Percentiles rank a stretch among this genome's conserved stretches.
Evolutionary conservation across 2,797 vertebrate species (phyloP).

Genomic region (Emydoidea blandingii): DNA sequence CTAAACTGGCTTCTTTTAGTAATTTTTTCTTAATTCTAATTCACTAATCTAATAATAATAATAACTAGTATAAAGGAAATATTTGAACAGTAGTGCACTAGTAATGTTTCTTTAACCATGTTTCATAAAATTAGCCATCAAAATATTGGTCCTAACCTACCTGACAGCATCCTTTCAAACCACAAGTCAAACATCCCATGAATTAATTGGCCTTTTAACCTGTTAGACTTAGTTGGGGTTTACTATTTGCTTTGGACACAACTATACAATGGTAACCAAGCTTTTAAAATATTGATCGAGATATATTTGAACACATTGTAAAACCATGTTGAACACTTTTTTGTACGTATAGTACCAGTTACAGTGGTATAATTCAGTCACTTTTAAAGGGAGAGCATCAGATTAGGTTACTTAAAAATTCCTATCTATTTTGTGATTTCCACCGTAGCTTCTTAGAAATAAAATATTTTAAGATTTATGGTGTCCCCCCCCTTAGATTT

Average conservation of each 20-base stretch:
- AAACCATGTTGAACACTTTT: too few relatives aligned
- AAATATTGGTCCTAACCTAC: slow-evolving; percentile 4
- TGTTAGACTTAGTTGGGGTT: slow-evolving; percentile 16
- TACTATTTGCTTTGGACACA: slow-evolving; percentile 55
- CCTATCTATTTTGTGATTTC: neutral
- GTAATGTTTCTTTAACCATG: neutral
- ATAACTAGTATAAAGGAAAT: neutral
- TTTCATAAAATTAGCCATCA: neutral
- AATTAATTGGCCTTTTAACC: slow-evolving; percentile 30
- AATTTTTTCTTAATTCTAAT: neutral
- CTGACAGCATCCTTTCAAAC: slow-evolving; percentile 8
- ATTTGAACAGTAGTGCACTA: slow-evolving; percentile 1
- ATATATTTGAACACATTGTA: too few relatives aligned
- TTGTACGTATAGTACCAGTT: too few relatives aligned
- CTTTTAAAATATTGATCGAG: too few relatives aligned
- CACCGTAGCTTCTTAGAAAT: neutral
- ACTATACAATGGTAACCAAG: neutral
- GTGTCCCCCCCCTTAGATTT: neutral
- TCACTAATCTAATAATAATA: neutral
- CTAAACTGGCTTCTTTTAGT: neutral
- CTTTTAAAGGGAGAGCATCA: neutral
- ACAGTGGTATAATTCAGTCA: neutral
- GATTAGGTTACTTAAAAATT: neutral
- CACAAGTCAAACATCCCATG: neutral
- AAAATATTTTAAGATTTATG: neutral